Evolutionary conservation across 2,113 vertebrate genomes (phyloP), one percentile per base, ranked within the genome.

Genomic region (Aegithalos caudatus): DNA sequence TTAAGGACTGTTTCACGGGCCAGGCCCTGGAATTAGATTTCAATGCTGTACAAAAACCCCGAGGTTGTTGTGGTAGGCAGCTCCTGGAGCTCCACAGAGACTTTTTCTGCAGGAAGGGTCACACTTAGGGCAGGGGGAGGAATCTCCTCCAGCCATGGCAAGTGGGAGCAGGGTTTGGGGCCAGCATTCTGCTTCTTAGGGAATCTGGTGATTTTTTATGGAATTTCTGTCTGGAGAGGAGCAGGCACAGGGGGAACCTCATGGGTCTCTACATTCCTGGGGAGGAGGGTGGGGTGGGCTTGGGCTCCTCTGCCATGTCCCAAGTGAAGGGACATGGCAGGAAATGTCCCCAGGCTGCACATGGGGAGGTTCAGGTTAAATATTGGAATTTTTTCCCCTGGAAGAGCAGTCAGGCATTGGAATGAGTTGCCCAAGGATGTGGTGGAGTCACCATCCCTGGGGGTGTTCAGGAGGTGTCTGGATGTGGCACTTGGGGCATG

Each of bases 151-250:
- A 72, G 50, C 2, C 1, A 1, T 0, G 12, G 50, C 6, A 6
- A 6, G 18, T 4, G n/a, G n/a, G 64, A 37, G 57, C n/a, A 1
- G 28, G 27, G 9, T 29, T 76, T 79, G 70, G 56, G 48, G 40
- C 54, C 24, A 4, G 48, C 18, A 17, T 20, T 20, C 20, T 42
- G 9, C 24, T 85, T 53, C 18, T 40, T 11, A 1, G 0, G 12
- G 62, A 42, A 19, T 61, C 40, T 2, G 7, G 20, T 17, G 0
- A 29, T 54, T 71, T 12, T 11, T 56, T 10, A 7, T 11, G 57
- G 57, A 48, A 64, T 51, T 88, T 72, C 37, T 72, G 14, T 17
- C 66, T 40, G 64, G 64, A 61, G 38, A 28, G 38, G 38, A n/a
- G 64, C 54, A 47, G 22, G 48, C n/a, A n/a, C n/a, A 4, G 11